A percentile compares a stretch with the other conserved stretches of the same genome.
These are phyloP conservation scores for Chloropsis cyanopogon DNA, from an alignment of 2,113 vertebrate genomes.

Conservation along the genomic window DNA sequence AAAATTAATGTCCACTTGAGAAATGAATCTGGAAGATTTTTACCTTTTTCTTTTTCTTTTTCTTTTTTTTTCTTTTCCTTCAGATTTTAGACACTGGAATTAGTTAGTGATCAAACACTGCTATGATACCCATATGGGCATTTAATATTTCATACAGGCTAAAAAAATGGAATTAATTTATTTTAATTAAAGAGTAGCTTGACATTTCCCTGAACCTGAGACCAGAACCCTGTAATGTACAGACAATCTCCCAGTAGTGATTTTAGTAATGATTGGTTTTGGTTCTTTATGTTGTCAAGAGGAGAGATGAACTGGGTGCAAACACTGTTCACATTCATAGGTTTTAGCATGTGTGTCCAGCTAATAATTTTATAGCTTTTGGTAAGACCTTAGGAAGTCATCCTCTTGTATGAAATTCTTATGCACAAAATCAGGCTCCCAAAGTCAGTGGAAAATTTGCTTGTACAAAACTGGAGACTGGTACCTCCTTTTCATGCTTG, in stretches of 20 bases:
- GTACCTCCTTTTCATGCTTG: background rate
- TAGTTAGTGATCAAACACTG: background rate
- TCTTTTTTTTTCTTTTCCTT: too few relatives aligned
- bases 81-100: background rate
- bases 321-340: background rate
- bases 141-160: background rate
- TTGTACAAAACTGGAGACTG: background rate
- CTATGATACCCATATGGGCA: background rate
- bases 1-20: conserved; percentile 11
- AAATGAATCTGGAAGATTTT: background rate
- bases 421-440: background rate
- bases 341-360: background rate
- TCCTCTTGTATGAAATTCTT: background rate
- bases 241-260: background rate
- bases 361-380: background rate
- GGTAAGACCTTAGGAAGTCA: background rate
- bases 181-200: background rate
- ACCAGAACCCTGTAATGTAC: background rate
- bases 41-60: background rate
- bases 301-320: background rate
- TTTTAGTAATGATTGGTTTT: background rate
- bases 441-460: background rate
- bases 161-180: background rate
- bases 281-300: background rate
- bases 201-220: background rate